Percentiles rank a stretch among this genome's conserved stretches.
Evolutionary conservation across 1,140 invertebrate genomes (phyloP).

Genomic region (Musca vetustissima): DNA sequence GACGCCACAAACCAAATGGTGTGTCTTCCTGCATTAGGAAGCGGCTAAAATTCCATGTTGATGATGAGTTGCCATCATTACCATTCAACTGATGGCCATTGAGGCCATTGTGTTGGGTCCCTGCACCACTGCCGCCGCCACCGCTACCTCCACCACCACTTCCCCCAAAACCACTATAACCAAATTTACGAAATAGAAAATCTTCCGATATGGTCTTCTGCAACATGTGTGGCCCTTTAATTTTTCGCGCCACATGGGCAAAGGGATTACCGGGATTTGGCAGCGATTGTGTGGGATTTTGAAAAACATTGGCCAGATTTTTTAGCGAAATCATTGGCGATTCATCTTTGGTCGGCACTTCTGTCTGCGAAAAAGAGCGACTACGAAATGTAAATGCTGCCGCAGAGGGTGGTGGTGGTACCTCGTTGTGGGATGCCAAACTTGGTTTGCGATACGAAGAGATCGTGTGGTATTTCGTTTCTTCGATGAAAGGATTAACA

Average conservation of each 20-base stretch:
- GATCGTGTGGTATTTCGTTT: slow-evolving; percentile 4
- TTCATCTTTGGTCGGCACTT: slow-evolving; percentile 16
- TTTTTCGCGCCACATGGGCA: slow-evolving; percentile 38
- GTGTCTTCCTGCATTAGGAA: slow-evolving; percentile 48
- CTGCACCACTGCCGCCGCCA: neutral
- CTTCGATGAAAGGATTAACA: neutral
- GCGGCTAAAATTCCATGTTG: slow-evolving; percentile 49
- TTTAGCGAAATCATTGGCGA: neutral
- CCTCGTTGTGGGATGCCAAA: neutral
- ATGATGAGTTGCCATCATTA: slow-evolving; percentile 32
- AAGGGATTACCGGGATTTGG: slow-evolving; percentile 44
- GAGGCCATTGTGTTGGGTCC: neutral
- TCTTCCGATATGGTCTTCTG: slow-evolving; percentile 55
- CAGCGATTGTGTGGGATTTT: slow-evolving; percentile 36
- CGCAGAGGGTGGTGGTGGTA: neutral
- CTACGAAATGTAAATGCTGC: slow-evolving; percentile 24
- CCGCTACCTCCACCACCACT: neutral
- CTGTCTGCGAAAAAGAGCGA: slow-evolving; percentile 33
- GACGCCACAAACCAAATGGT: slow-evolving; percentile 41
- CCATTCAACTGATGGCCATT: slow-evolving; percentile 22
- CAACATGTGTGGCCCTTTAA: slow-evolving; percentile 50
- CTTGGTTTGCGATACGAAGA: neutral
- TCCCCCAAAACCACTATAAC: slow-evolving; percentile 14
- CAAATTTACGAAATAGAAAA: slow-evolving; percentile 48
- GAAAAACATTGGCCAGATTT: slow-evolving; percentile 30